phyloP scores from a whole-genome alignment of 2,797 vertebrate genomes.

The Valencia hispanica region DNA sequence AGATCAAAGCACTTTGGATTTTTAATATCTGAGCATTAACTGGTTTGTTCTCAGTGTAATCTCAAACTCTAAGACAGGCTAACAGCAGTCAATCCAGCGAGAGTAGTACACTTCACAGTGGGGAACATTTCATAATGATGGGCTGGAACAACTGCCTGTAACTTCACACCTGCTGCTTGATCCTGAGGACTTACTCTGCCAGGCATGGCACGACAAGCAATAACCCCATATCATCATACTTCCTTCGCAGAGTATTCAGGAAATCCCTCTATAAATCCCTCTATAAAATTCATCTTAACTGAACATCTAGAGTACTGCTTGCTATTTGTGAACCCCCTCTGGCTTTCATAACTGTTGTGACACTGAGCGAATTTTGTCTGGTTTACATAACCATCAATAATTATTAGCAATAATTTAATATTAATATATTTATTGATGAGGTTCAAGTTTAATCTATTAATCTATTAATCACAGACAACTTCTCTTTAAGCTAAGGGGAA shows the following conservation, averaged over 20 bases:
- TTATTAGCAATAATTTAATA: too few species aligned
- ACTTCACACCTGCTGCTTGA: constrained; percentile 13
- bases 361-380: too few species aligned
- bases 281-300: constrained; percentile 38
- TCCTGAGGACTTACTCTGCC: constrained; percentile 40
- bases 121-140: background rate
- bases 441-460: too few species aligned
- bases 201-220: constrained; percentile 37
- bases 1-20: background rate
- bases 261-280: constrained; percentile 51
- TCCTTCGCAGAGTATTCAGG: constrained; percentile 16
- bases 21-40: background rate
- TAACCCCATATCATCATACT: constrained; percentile 32
- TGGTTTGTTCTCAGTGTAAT: background rate
- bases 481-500: too few species aligned
- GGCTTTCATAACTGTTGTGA: too few species aligned
- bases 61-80: too few species aligned
- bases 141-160: constrained; percentile 1
- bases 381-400: too few species aligned
- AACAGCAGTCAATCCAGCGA: too few species aligned
- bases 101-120: too few species aligned
- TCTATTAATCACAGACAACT: too few species aligned
- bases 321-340: constrained; percentile 1
- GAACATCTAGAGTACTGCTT: constrained; percentile 13
- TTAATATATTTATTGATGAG: too few species aligned